Evolutionary conservation across 2,113 vertebrate genomes (phyloP), one percentile per base, ranked within the genome.

Genomic region (Halichoeres trimaculatus): DNA sequence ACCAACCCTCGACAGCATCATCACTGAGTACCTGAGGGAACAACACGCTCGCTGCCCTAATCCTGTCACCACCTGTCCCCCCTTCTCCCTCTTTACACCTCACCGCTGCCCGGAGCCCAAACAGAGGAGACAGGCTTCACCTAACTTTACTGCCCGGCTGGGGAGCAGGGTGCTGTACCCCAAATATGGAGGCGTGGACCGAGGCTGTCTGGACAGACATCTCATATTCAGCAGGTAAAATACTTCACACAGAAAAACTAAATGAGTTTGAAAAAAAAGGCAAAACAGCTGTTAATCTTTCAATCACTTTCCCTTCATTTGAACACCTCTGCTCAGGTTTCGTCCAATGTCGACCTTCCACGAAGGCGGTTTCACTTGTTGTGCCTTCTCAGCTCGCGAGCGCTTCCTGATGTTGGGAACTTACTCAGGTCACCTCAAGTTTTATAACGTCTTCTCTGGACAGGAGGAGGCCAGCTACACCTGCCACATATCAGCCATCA

Each of bases 41-140:
- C 98, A 99, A 76, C 98, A 99, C 0, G 96, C 97, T 14, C 97
- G 96, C 87, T 99, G 98, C 93, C 97, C 96, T 90, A 98, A 99
- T 86, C 98, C 98, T 0, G 97, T 99, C 90, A 97, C 97, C 76
- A 98, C 97, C 66, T 99, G 98, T 83, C 98, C 98, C 36, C 97
- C 97, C 38, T 99, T 99, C 85, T 99, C 97, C 80, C 97, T 99
- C 23, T 99, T 98, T 92, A 96, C 94, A n/a, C 97, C 97, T 38
- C 98, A 99, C 84, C 96, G 98, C 81, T 99, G 98, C 93, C 98
- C 98, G 53, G 98, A 99, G 93, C 96, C 98, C 92, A 98, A 98
- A 87, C 97, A 97, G 91, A 94, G 95, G 85, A 92, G 97, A 2
- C 97, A 98, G 84, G 98, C 97, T 0, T 95, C 96, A 20, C 93